Evolutionary conservation across 53 echinoderm and acorn worm genomes (phyloP).

Genomic region (Crossaster papposus): DNA sequence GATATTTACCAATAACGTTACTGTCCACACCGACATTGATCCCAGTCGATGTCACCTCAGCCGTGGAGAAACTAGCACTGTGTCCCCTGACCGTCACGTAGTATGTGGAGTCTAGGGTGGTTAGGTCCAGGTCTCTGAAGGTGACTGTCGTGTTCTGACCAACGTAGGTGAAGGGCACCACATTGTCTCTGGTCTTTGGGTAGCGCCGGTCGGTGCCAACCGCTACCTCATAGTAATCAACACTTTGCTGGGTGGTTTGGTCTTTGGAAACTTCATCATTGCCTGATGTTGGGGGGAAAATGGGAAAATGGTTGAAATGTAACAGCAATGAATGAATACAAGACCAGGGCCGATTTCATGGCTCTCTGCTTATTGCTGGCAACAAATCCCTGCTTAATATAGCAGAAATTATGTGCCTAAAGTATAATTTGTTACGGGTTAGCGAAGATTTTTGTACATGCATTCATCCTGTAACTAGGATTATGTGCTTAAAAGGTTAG

Average conservation of each 20-base stretch:
- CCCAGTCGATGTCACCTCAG: constrained; percentile 70
- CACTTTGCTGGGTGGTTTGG: constrained; percentile 27
- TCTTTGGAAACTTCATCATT: constrained; percentile 42
- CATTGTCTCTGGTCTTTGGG: constrained; percentile 70
- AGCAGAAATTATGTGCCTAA: no score
- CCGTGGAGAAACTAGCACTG: constrained; percentile 57
- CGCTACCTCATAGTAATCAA: constrained; percentile 62
- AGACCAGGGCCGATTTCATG: background rate
- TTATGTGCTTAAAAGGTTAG: no score
- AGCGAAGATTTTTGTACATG: no score
- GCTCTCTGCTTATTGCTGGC: no score
- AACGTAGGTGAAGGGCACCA: constrained; percentile 63
- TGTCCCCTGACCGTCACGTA: constrained; percentile 68
- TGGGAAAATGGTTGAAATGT: background rate
- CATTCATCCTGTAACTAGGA: no score
- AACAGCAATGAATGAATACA: background rate
- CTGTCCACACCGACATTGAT: constrained; percentile 54
- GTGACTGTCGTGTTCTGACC: constrained; percentile 59
- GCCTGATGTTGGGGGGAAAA: background rate
- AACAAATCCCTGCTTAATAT: no score
- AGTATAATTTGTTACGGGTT: no score
- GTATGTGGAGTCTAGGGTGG: constrained; percentile 34
- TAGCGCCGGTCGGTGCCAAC: constrained; percentile 70
- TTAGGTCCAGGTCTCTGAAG: constrained; percentile 53
- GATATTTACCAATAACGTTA: constrained; percentile 34